Base-by-base conservation (phyloP, 2,113 vertebrate species). In the Loxodonta africana region DNA sequence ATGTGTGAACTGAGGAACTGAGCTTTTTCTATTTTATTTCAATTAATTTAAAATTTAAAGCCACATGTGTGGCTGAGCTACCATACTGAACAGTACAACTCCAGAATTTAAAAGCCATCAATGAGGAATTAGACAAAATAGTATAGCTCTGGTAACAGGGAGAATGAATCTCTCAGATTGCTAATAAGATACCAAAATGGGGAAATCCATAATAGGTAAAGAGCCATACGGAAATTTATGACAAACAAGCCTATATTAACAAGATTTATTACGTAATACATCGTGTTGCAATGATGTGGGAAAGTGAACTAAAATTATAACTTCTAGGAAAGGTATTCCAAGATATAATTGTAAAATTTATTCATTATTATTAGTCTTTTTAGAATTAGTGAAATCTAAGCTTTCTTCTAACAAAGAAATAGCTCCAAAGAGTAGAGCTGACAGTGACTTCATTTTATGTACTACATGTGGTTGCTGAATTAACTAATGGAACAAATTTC, bases 341-440 rank as follows among this genome's bases (percentile, higher is more conserved):
- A 92, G 77, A 65, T 20, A 28, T 28, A 51, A 69, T 44, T 26
- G 28, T 28, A 6, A 67, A 96, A 82, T 71, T 93, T 91, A 26
- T 5, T 41, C 62, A 25, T 65, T 84, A 28, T 6, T 44, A 65
- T 26, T 63, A n/a, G 62, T 44, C 25, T 84, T 95, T 91, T 90
- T 28, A 67, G 33, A 46, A 30, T 73, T 77, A 67, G 69, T 87
- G 17, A 90, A 73, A 92, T 86, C 48, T 30, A 48, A 91, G 23
- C 30, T 90, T 89, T 63, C 57, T 96, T 88, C 46, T 18, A 96
- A 91, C 91, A 78, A 1, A 80, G 37, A 62, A 97, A 71, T 78
- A 65, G 85, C 25, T 92, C 33, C 51, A 86, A 71, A 95, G 28
- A n/a, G 48, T 76, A 2, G 7, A 53, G 26, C 63, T n/a, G 33